Evolutionary conservation across 2,113 vertebrate species (phyloP), one percentile per base, ranked within the genome.

Genomic region (Isichthys henryi): DNA sequence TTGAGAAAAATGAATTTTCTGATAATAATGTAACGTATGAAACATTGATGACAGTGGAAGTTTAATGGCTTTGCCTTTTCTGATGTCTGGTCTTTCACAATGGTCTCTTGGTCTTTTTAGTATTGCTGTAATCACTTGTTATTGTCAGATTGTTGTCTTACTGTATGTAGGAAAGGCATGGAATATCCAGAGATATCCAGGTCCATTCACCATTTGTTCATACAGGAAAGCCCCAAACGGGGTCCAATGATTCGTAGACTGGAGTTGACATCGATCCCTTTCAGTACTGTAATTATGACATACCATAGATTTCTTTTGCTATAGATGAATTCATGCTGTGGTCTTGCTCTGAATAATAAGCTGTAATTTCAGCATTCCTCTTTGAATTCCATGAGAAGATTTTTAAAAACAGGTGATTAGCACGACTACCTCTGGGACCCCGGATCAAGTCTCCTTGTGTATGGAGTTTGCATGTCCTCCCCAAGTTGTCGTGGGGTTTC

Each of bases 31-130:
- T 17, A 80, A 80, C 3, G 0, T 92, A 87, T 86, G 89, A 17
- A 93, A 92, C n/a, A 31, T 66, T 91, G 91, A 89, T 85, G 88
- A 89, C 88, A 62, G 91, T 91, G 87, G 88, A n/a, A 9, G 39
- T 89, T 89, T 90, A 80, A 62, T 19, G 27, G 31, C 15, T 80
- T 80, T 77, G 4, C 70, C 5, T 15, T 77, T 39, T 43, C 15
- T 43, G 74, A 80, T 39, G 35, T 80, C 74, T 43, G 17, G 35
- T 80, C n/a, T 39, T 39, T 70, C 1, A 70, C 13, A 8, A 39
- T 80, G 31, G 3, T 70, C n/a, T 80, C 7, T 19, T 39, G 35
- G 43, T 43, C 58, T 31, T 70, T 66, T 70, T 11, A 3, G 9
- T 77, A 77, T 39, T 77, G 31, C 70, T 11, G 2, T 80, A 80